Conservation (phyloP, 2,888 invertebrate genomes). For the Ganaspis brasiliensis region DNA sequence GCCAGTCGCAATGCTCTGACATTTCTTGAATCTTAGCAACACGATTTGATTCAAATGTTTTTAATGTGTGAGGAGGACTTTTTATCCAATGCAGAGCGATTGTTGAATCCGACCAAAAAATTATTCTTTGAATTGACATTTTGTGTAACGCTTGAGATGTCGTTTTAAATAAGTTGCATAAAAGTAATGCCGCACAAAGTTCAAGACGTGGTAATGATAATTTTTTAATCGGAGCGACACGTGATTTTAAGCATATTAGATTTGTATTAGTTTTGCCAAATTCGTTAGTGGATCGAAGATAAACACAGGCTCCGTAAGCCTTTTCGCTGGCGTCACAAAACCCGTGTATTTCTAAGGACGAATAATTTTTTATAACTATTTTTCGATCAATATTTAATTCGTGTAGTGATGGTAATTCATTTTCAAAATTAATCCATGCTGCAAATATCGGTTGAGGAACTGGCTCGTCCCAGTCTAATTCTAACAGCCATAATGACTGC, state of each 20-base stretch:
- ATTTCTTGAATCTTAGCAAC: slow-evolving; percentile 55
- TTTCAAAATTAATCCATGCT: background rate
- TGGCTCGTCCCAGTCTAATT: no score
- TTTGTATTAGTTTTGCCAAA: background rate
- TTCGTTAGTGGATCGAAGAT: slow-evolving; percentile 20
- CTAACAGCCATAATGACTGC: no score
- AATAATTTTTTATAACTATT: background rate
- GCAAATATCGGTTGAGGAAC: no score
- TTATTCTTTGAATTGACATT: background rate
- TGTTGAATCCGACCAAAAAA: slow-evolving; percentile 52
- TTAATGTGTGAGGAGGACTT: slow-evolving; percentile 46
- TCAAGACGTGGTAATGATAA: slow-evolving; percentile 48
- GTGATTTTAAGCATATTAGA: slow-evolving; percentile 50
- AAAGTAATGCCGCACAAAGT: slow-evolving; percentile 48
- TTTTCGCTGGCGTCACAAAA: slow-evolving; percentile 4
- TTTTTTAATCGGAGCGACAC: slow-evolving; percentile 48
- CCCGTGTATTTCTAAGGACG: background rate
- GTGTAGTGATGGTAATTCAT: background rate
- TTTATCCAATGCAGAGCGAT: slow-evolving; percentile 53
- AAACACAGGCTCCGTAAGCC: slow-evolving; percentile 59
- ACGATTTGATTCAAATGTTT: slow-evolving; percentile 59
- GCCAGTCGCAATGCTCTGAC: slow-evolving; percentile 47
- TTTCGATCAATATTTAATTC: background rate
- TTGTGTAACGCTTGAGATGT: slow-evolving; percentile 3
- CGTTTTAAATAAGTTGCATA: slow-evolving; percentile 25